A percentile compares a stretch with the other conserved stretches of the same genome.
Evolutionary conservation across 2,113 vertebrate species (phyloP).

Genomic region (Nycticryphes semicollaris): DNA sequence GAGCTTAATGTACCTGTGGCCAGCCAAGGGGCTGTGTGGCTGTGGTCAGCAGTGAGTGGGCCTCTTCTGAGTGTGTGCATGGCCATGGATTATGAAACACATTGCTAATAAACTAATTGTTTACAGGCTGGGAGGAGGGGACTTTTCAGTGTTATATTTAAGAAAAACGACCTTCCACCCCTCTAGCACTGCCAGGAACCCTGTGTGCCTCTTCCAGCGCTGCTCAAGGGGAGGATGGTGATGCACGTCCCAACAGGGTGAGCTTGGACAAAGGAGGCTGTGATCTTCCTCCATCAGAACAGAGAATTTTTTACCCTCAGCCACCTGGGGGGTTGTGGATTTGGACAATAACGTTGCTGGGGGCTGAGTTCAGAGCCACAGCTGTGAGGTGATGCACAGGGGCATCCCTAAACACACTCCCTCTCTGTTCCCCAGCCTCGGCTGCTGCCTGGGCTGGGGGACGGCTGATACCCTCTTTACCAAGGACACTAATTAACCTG

Average conservation of each 20-base stretch:
- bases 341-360: fast-evolving
- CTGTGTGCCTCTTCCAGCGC: fast-evolving
- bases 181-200: fast-evolving
- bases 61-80: fast-evolving
- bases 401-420: fast-evolving
- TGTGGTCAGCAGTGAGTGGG: background rate
- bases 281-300: fast-evolving
- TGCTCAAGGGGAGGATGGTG: fast-evolving
- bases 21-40: background rate
- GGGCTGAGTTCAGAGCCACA: fast-evolving
- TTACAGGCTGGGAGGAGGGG: background rate
- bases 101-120: fast-evolving
- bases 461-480: background rate
- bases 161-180: too few species aligned
- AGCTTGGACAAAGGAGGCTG: fast-evolving
- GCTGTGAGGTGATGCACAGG: background rate
- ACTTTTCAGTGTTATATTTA: fast-evolving
- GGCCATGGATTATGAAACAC: fast-evolving
- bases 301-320: fast-evolving
- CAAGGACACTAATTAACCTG: slow-evolving; percentile 10
- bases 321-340: background rate
- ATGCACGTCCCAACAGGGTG: fast-evolving
- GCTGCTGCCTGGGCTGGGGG: background rate
- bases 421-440: fast-evolving
- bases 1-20: background rate